Evolutionary conservation across 2,113 vertebrate species (phyloP).

Genomic region (Malurus melanocephalus): DNA sequence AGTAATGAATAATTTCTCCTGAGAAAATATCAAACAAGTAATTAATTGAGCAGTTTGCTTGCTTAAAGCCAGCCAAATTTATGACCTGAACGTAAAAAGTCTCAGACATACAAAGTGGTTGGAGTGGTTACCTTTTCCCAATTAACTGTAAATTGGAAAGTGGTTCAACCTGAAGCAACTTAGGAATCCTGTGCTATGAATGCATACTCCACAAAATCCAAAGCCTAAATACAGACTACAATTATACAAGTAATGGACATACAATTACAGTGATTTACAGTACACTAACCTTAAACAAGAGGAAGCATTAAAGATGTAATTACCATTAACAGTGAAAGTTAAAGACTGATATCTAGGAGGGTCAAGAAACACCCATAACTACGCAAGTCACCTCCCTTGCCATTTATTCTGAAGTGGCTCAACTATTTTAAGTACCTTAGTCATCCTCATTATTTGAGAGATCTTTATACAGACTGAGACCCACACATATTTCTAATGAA

Average conservation of each 20-base stretch:
- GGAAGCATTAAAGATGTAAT: background rate
- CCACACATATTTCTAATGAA: background rate
- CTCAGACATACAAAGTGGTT: background rate
- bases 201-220: background rate
- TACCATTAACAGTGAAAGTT: background rate
- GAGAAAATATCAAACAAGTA: background rate
- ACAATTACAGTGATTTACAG: background rate
- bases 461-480: background rate
- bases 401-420: background rate
- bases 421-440: background rate
- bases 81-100: background rate
- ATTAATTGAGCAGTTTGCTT: background rate
- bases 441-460: background rate
- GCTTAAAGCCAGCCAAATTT: background rate
- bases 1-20: background rate
- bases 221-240: background rate
- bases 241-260: background rate
- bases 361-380: background rate
- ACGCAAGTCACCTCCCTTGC: background rate
- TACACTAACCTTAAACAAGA: background rate
- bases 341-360: background rate
- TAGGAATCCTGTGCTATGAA: background rate
- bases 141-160: background rate
- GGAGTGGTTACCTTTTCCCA: background rate
- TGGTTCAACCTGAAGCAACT: background rate